phyloP scores from a whole-genome alignment of 2,113 vertebrate species.

The Taxidea taxus region DNA sequence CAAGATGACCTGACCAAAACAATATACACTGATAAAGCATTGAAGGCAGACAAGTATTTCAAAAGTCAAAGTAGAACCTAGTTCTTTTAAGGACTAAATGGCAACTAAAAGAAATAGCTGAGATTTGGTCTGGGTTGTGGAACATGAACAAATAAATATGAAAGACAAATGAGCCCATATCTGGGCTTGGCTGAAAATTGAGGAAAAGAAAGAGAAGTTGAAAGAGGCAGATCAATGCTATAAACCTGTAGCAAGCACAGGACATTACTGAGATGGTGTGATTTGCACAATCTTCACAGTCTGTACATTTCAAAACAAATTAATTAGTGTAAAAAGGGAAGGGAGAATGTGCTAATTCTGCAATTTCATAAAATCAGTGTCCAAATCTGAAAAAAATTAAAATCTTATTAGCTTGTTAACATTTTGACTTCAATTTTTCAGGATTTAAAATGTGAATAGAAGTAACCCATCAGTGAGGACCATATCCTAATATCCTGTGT shows the following conservation, averaged over 20 bases:
- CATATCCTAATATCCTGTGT: not conserved
- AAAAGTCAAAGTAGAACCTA: not conserved
- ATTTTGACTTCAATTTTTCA: constrained; percentile 31
- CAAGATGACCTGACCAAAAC: constrained; percentile 14
- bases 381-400: not conserved
- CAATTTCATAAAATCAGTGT: not conserved
- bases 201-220: not conserved
- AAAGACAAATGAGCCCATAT: not conserved
- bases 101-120: not conserved
- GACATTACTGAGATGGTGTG: not conserved
- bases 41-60: not conserved
- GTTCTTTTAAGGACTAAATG: not conserved
- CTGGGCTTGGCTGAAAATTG: not conserved
- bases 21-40: not conserved
- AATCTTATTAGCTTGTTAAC: not conserved
- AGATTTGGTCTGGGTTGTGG: not conserved
- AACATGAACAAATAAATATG: not conserved
- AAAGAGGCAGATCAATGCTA: not conserved
- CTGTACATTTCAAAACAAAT: not conserved
- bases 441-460: not conserved
- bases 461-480: not conserved
- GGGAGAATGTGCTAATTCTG: not conserved
- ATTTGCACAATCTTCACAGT: not conserved
- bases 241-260: not conserved
- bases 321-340: not conserved